Evolutionary conservation across 2,888 invertebrate genomes (phyloP), one percentile per base, ranked within the genome.

Genomic region (Melinopterus prodromus): DNA sequence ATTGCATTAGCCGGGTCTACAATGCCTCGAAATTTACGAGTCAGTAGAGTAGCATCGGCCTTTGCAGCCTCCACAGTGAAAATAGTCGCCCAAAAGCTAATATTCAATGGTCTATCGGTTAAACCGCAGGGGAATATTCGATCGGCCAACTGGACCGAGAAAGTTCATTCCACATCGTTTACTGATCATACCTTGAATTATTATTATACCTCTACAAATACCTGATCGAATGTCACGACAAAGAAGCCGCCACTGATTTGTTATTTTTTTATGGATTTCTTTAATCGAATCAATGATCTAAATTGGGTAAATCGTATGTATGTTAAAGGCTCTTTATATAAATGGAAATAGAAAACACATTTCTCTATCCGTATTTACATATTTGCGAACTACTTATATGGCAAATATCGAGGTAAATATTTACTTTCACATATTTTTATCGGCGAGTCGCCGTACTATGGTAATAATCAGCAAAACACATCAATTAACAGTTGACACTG

Each of bases 1-100:
- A 74, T 74, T 74, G 35, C 53, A 53, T 53, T 53, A 53, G 53
- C 9, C 53, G 9, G 26, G 74, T 36, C 74, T 6, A 74, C 37
- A 74, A n/a, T n/a, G 35, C 0, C 74, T 6, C 9, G 74, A 16
- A 35, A 36, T 74, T 74, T 74, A 74, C 74, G 74, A 37, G 74
- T 74, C 74, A 74, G 74, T 74, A 36, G n/a, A 53, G 53, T 53
- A 53, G 53, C 53, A 7, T 16, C 14, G 76, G 26, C 26, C 16
- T 76, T 35, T 16, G 37, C 37, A 36, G 26, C 9, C 37, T 76
- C n/a, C 76, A 69, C 69, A n/a, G 16, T 71, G 71, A 26, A 16
- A 71, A 26, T 4, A 5, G 53, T 53, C 53, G 53, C 9, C 53
- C 7, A 12, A 53, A 53, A 53, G 53, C 53, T 53, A 53, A 53